Base-by-base conservation (phyloP, 2,797 vertebrate species). In the Amblyraja radiata region DNA sequence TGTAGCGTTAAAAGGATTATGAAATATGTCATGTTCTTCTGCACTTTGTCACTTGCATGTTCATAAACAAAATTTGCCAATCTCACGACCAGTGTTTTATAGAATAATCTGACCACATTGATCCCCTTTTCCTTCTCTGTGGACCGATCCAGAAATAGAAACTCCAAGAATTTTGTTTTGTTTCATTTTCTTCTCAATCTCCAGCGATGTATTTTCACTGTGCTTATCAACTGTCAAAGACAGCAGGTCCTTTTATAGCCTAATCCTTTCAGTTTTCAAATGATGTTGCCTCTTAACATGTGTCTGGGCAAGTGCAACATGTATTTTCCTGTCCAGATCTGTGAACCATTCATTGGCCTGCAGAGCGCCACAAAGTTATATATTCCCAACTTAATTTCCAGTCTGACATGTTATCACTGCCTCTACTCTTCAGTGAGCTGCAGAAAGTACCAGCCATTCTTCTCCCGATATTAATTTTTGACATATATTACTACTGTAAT, bases 391-490 rank as follows among this genome's bases (percentile, higher is more conserved):
- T 91, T 91, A 73, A 91, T 91, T 73, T 63, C 10, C 36, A 91
- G 32, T 16, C 46, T 91, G 68, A 74, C 39, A 46, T 46, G 11
- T 54, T 46, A 54, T 91, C 65, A 46, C 36, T 90, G 58, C 32
- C 32, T 32, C 32, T 68, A 36, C 84, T 74, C 13, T 5, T 91
- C 88, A 91, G 88, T 46, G 18, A 73, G 68, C 68, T 91, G 68
- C 71, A 91, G 71, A 46, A 91, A 73, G 36, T 4, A 13, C 32
- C 2, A 21, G 16, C 18, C 39, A 58, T 39, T 39, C 23, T 18
- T 73, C 25, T 91, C 39, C 32, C 28, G 36, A 39, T 91, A 91
- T 91, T 91, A 74, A 91, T 91, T 71, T 91, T 91, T 91, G 68
- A 18, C 65, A 23, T 46, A 73, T 25, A 46, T 73, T 91, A 39